Percentiles rank a stretch among this genome's conserved stretches.
phyloP scores from a whole-genome alignment of 2,113 vertebrate genomes.

The Oncorhynchus tshawytscha region DNA sequence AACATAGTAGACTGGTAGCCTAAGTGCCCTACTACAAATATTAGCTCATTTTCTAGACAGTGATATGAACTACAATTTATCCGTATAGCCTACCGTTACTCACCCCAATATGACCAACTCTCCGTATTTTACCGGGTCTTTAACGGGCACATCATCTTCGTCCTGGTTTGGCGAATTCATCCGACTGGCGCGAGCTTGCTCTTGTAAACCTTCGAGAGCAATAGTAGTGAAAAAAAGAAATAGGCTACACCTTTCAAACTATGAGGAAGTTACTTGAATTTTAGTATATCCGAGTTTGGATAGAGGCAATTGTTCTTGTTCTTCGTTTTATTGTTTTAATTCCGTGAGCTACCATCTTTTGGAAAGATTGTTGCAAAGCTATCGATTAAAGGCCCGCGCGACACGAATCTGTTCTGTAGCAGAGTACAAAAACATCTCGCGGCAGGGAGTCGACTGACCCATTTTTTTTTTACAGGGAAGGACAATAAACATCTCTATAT shows the following conservation, averaged over 20 bases:
- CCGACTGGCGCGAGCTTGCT: slow-evolving; percentile 65
- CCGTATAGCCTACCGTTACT: slow-evolving; percentile 58
- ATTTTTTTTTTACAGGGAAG: slow-evolving; percentile 33
- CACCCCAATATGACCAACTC: slow-evolving; percentile 93
- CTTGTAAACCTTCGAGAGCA: slow-evolving; percentile 36
- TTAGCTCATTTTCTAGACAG: neutral
- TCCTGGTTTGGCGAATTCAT: slow-evolving; percentile 93
- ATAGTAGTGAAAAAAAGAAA: slow-evolving; percentile 56
- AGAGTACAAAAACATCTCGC: slow-evolving; percentile 68
- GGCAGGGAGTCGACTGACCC: slow-evolving; percentile 69
- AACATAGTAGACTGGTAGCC: slow-evolving; percentile 1
- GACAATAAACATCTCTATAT: neutral
- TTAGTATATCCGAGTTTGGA: slow-evolving; percentile 55
- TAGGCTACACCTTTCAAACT: slow-evolving; percentile 58
- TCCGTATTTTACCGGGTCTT: slow-evolving; percentile 94
- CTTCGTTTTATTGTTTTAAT: slow-evolving; percentile 52
- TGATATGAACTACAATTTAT: no score
- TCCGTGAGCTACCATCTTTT: slow-evolving; percentile 58
- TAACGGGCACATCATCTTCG: slow-evolving; percentile 86
- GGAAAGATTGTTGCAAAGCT: slow-evolving; percentile 34
- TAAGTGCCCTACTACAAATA: slow-evolving; percentile 5
- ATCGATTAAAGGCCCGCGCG: slow-evolving; percentile 26
- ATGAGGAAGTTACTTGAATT: slow-evolving; percentile 36
- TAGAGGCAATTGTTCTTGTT: slow-evolving; percentile 46
- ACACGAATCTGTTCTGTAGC: slow-evolving; percentile 62